Base-by-base conservation (phyloP, 1,140 invertebrate genomes). In the Bilobella aurantiaca region DNA sequence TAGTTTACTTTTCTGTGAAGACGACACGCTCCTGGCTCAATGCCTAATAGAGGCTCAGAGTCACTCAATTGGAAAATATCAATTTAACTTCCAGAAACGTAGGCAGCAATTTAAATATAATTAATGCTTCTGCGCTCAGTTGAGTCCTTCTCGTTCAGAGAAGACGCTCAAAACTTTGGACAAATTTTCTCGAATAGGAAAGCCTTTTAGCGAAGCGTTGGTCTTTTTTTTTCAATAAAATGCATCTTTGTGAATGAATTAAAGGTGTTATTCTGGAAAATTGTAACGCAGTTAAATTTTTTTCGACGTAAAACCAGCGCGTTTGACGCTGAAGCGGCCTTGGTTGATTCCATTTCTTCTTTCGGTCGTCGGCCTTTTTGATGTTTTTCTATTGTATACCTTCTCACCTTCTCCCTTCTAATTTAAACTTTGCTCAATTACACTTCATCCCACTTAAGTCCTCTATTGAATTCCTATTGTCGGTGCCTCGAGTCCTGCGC, bases 341-440 rank as follows among this genome's bases (percentile, higher is more conserved):
- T n/a, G n/a, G n/a, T n/a, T 42, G 34, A 8, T 42, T 42, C 18
- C 34, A 8, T 42, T 42, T 8, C 18, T 42, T 18, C 21, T 53
- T 3, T 23, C 49, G 23, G 14, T 23, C 5, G 49, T 53, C 49
- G 49, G 49, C 25, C 25, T 23, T 12, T 53, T 53, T 53, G 49
- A 53, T 16, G 49, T 53, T 53, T 23, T 23, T 23, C 14, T 23
- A 12, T 53, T 23, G 12, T 53, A 23, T 5, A 23, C 12, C 49
- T 53, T 53, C 49, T 53, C 18, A 42, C 34, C n/a, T n/a, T n/a
- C 37, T 42, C n/a, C n/a, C 37, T n/a, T 42, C 37, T 42, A 42
- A 42, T 42, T 42, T 42, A 42, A n/a, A 53, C 49, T 23, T 53
- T 53, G 5, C 49, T 23, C 49, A 53, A 53, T 53, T 53, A 53